Conservation (phyloP, 2,888 invertebrate species). For the Drosophila anomalata region DNA sequence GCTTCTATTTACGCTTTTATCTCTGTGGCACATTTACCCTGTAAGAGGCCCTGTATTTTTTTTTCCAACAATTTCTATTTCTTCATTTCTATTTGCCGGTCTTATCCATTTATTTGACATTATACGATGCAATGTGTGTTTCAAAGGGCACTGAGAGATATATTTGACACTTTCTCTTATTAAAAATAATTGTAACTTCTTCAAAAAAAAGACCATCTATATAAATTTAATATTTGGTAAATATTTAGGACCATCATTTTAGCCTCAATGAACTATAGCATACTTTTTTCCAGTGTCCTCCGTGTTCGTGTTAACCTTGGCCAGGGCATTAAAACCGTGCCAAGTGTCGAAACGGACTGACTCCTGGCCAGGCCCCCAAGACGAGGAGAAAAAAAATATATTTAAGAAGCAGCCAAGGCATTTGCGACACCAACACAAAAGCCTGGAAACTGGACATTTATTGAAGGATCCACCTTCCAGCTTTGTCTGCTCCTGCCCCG, state of each 20-base stretch:
- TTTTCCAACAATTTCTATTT: slow-evolving; percentile 73
- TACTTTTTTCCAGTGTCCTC: slow-evolving; percentile 1
- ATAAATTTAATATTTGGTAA: no score
- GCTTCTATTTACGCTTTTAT: slow-evolving; percentile 78
- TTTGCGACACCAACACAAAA: slow-evolving; percentile 8
- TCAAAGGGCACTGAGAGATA: slow-evolving; percentile 16
- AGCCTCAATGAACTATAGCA: neutral
- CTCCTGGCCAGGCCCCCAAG: slow-evolving; percentile 36
- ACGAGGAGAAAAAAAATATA: slow-evolving; percentile 7
- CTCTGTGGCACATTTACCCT: slow-evolving; percentile 59
- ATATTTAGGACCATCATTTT: neutral
- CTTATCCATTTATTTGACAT: slow-evolving; percentile 23
- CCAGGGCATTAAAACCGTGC: slow-evolving; percentile 74
- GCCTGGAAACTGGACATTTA: slow-evolving; percentile 39
- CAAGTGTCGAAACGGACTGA: slow-evolving; percentile 52
- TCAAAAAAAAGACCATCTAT: no score
- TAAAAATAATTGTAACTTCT: no score
- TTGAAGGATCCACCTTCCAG: slow-evolving; percentile 29
- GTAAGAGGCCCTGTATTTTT: slow-evolving; percentile 32
- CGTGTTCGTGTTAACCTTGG: slow-evolving; percentile 66
- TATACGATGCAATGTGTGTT: slow-evolving; percentile 14
- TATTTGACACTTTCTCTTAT: no score
- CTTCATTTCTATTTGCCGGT: slow-evolving; percentile 60
- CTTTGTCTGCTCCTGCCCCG: slow-evolving; percentile 13
- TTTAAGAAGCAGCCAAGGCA: slow-evolving; percentile 4